A percentile compares a stretch with the other conserved stretches of the same genome.
Evolutionary conservation across 2,113 vertebrate species (phyloP).

Genomic region (Piaya cayana): DNA sequence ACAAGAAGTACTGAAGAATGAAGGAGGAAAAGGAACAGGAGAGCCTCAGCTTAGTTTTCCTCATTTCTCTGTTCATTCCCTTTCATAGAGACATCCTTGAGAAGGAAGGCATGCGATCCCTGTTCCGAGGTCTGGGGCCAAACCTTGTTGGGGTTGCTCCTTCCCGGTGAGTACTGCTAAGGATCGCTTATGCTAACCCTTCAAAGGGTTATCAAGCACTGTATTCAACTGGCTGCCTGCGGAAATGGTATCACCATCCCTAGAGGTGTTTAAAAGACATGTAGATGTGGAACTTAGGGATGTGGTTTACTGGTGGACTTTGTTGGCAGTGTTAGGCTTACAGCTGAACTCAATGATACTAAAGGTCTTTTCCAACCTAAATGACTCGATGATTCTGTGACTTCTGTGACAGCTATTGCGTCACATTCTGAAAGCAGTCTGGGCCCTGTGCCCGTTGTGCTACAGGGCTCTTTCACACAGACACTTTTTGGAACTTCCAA

Average conservation of each 20-base stretch:
- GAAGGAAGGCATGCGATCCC: slow-evolving; percentile 63
- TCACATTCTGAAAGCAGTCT: neutral
- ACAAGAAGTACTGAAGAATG: neutral
- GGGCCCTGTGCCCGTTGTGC: neutral
- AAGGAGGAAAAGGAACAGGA: neutral
- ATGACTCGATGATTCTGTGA: neutral
- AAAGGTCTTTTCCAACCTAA: neutral
- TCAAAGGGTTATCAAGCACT: neutral
- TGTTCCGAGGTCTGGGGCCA: slow-evolving; percentile 71
- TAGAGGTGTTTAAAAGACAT: neutral
- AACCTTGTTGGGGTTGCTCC: slow-evolving; percentile 71
- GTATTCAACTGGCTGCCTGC: neutral
- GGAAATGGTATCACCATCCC: neutral
- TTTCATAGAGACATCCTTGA: slow-evolving; percentile 62
- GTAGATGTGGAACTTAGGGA: neutral
- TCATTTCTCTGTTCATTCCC: neutral
- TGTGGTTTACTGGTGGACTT: neutral
- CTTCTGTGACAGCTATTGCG: neutral
- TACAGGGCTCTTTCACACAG: neutral
- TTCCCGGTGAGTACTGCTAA: slow-evolving; percentile 59
- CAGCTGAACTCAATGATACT: neutral
- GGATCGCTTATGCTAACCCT: neutral
- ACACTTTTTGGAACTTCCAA: neutral
- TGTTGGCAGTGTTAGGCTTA: neutral
- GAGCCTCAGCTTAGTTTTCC: neutral